phyloP scores from a whole-genome alignment of 1,140 invertebrate genomes.

The Ladona fulva region DNA sequence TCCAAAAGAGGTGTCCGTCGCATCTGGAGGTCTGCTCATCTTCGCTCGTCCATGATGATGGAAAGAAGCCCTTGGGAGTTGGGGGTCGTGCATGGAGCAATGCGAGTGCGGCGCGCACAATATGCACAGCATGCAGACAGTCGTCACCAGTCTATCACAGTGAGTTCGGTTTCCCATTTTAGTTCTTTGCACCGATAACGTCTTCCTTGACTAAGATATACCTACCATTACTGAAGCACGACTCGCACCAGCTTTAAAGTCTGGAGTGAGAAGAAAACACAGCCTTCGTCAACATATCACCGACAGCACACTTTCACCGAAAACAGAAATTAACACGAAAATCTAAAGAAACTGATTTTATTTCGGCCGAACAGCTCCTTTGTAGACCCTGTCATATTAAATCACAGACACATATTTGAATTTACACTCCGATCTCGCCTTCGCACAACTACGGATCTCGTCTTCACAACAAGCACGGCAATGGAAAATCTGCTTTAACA shows the following conservation, averaged over 20 bases:
- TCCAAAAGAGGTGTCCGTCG: not conserved
- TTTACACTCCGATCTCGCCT: too few species aligned
- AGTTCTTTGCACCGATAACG: conserved; percentile 25
- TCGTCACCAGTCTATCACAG: conserved; percentile 40
- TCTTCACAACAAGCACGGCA: too few species aligned
- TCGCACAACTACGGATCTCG: too few species aligned
- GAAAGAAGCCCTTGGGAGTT: not conserved
- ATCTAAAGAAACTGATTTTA: not conserved
- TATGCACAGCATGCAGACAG: conserved; percentile 68
- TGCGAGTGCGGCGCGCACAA: conserved; percentile 61
- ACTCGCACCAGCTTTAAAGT: conserved; percentile 27
- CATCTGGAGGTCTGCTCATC: not conserved
- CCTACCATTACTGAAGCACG: conserved; percentile 32
- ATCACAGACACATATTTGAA: too few species aligned
- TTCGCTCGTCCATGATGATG: conserved; percentile 29
- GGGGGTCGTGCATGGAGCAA: conserved; percentile 49
- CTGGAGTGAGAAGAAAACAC: not conserved
- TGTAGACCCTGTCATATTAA: too few species aligned
- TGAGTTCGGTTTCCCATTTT: not conserved
- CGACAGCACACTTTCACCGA: not conserved
- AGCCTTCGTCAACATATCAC: not conserved
- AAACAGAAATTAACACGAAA: not conserved
- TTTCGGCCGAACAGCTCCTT: too few species aligned
- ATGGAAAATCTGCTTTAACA: too few species aligned
- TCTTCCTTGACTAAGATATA: too few species aligned